Percentiles rank a stretch among this genome's conserved stretches.
These are phyloP conservation scores for Chouioia cunea DNA, from an alignment of 2,888 invertebrate genomes.

Conservation along the genomic window DNA sequence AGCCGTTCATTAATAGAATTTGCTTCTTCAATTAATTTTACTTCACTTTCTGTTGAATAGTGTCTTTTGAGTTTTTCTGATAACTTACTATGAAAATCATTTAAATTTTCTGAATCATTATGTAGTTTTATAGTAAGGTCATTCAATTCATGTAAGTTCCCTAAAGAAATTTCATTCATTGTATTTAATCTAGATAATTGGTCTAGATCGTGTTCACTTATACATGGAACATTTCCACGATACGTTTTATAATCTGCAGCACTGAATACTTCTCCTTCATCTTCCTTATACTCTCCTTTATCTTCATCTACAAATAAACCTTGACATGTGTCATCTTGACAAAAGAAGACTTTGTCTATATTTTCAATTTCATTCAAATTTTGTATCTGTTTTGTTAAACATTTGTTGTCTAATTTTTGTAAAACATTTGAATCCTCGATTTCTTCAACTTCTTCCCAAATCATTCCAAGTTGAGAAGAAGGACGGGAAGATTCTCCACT, in stretches of 20 bases:
- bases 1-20: slow-evolving; percentile 79
- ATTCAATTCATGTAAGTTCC: slow-evolving; percentile 84
- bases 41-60: slow-evolving; percentile 71
- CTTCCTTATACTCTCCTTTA: slow-evolving; percentile 60
- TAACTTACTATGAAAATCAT: slow-evolving; percentile 80
- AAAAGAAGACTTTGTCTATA: slow-evolving; percentile 49
- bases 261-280: slow-evolving; percentile 78
- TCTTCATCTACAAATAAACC: slow-evolving; percentile 46
- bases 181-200: slow-evolving; percentile 82
- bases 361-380: slow-evolving; percentile 52
- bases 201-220: slow-evolving; percentile 83
- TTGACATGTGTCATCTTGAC: slow-evolving; percentile 27
- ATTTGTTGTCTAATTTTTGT: slow-evolving; percentile 55
- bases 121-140: slow-evolving; percentile 81
- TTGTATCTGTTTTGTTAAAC: slow-evolving; percentile 49
- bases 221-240: slow-evolving; percentile 79
- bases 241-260: slow-evolving; percentile 85
- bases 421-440: slow-evolving; percentile 72
- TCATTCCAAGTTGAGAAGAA: slow-evolving; percentile 84
- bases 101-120: slow-evolving; percentile 83
- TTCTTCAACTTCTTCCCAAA: slow-evolving; percentile 88
- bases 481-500: slow-evolving; percentile 74
- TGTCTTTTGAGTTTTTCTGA: slow-evolving; percentile 75
- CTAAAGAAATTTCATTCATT: slow-evolving; percentile 82
- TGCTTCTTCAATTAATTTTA: slow-evolving; percentile 75